A percentile compares a stretch with the other conserved stretches of the same genome.
Conservation (phyloP, 2,797 vertebrate species). For the Champsocephalus esox region DNA sequence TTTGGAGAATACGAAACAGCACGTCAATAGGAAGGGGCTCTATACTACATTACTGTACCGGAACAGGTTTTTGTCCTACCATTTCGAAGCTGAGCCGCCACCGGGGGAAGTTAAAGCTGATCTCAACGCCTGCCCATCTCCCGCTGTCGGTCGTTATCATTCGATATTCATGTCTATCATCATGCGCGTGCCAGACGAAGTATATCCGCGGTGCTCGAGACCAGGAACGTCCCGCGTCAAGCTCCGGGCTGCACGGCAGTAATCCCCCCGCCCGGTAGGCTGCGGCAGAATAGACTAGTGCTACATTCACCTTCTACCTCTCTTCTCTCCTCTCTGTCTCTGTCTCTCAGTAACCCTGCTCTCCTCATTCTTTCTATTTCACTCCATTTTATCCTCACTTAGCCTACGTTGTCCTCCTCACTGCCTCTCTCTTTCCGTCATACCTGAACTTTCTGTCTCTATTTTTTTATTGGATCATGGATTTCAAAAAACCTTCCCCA, state of each 20-base stretch:
- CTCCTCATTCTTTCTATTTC: not conserved
- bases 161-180: conserved; percentile 61
- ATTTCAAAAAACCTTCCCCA: not conserved
- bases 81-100: conserved; percentile 75
- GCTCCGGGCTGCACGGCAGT: conserved; percentile 58
- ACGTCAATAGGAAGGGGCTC: conserved; percentile 42
- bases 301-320: conserved; percentile 50
- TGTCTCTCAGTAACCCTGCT: not conserved
- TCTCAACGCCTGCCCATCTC: conserved; percentile 70
- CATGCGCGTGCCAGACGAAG: conserved; percentile 66
- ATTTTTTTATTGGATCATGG: not conserved
- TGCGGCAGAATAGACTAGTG: conserved; percentile 70
- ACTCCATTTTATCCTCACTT: not conserved
- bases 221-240: conserved; percentile 77
- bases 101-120: conserved; percentile 65
- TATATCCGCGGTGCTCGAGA: conserved; percentile 72
- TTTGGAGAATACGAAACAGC: conserved; percentile 43
- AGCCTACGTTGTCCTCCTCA: not conserved
- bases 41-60: conserved; percentile 27
- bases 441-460: not conserved
- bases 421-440: not conserved
- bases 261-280: conserved; percentile 48
- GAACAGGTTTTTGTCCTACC: conserved; percentile 72
- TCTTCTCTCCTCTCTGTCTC: not conserved
- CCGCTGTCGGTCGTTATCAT: conserved; percentile 61